phyloP scores from a whole-genome alignment of 2,797 vertebrate genomes.

The Schizopygopsis pylzovi region DNA sequence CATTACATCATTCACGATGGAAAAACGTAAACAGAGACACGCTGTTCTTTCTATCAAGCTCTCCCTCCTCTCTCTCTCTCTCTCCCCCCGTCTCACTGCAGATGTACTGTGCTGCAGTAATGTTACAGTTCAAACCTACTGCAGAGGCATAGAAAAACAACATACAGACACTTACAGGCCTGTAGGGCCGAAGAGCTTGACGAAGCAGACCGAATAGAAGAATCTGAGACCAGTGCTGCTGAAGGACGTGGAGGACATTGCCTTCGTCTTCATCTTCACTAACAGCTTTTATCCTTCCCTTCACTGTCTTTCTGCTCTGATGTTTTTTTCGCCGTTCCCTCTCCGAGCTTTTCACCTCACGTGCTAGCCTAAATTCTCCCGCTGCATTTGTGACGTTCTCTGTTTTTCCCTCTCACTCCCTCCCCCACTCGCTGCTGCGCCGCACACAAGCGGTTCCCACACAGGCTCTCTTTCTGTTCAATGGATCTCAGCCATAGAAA shows the following conservation, averaged over 20 bases:
- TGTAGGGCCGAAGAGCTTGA: constrained; percentile 78
- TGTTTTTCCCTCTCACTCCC: constrained; percentile 30
- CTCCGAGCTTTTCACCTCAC: constrained; percentile 37
- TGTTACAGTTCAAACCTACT: constrained; percentile 62
- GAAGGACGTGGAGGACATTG: constrained; percentile 76
- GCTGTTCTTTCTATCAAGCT: constrained; percentile 7
- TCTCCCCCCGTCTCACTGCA: constrained; percentile 53
- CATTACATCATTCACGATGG: constrained; percentile 61
- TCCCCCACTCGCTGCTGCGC: constrained; percentile 35
- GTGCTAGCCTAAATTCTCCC: constrained; percentile 50
- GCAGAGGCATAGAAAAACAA: constrained; percentile 67
- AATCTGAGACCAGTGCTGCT: constrained; percentile 76
- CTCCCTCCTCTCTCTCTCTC: constrained; percentile 51
- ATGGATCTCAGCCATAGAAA: constrained; percentile 4
- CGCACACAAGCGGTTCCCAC: constrained; percentile 63
- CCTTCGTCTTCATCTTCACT: constrained; percentile 80
- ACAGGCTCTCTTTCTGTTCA: constrained; percentile 65
- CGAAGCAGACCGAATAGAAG: constrained; percentile 82
- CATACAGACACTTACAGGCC: constrained; percentile 78
- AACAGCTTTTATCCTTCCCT: constrained; percentile 50
- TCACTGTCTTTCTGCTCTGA: constrained; percentile 56
- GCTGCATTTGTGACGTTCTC: constrained; percentile 28
- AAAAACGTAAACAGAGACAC: constrained; percentile 34
- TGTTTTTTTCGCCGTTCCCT: background rate
- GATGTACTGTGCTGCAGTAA: constrained; percentile 66